These are phyloP conservation scores for Perdita meconis DNA, from an alignment of 2,888 invertebrate genomes.

Conservation along the genomic window DNA sequence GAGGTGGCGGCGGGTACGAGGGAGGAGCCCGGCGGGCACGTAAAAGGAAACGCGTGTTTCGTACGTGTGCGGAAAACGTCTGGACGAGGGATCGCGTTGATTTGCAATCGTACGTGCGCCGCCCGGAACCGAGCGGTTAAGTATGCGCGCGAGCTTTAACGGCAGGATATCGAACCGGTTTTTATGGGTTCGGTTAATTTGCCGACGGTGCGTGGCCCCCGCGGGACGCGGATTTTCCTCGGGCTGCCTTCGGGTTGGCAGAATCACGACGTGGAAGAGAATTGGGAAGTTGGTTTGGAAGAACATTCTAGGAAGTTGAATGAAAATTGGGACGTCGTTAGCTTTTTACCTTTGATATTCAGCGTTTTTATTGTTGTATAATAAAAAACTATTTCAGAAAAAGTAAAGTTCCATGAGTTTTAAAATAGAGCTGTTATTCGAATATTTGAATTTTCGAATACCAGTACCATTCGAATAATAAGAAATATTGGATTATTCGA, in stretches of 20 bases:
- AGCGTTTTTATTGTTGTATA: too few relatives aligned
- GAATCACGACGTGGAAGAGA: neutral
- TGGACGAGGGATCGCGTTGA: constrained; percentile 43
- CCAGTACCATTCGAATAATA: too few relatives aligned
- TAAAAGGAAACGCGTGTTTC: constrained; percentile 59
- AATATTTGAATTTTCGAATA: too few relatives aligned
- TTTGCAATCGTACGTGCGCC: constrained; percentile 59
- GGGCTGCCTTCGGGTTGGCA: neutral
- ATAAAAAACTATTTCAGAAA: too few relatives aligned
- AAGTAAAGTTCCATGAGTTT: too few relatives aligned
- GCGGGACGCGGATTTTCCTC: too few relatives aligned
- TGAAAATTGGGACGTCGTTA: too few relatives aligned
- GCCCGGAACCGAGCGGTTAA: constrained; percentile 22
- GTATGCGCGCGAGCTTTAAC: constrained; percentile 27
- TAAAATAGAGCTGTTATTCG: too few relatives aligned
- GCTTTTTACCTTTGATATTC: too few relatives aligned
- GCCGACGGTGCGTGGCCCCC: constrained; percentile 19
- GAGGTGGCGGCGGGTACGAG: too few relatives aligned
- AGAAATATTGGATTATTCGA: too few relatives aligned
- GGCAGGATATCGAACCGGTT: constrained; percentile 55
- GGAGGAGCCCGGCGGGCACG: constrained; percentile 39
- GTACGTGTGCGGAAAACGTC: constrained; percentile 57
- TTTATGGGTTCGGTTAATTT: constrained; percentile 55
- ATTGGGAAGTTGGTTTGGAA: neutral
- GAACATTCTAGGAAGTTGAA: neutral